Evolutionary conservation across 2,797 vertebrate species (phyloP).

Genomic region (Eidolon dupreanum): DNA sequence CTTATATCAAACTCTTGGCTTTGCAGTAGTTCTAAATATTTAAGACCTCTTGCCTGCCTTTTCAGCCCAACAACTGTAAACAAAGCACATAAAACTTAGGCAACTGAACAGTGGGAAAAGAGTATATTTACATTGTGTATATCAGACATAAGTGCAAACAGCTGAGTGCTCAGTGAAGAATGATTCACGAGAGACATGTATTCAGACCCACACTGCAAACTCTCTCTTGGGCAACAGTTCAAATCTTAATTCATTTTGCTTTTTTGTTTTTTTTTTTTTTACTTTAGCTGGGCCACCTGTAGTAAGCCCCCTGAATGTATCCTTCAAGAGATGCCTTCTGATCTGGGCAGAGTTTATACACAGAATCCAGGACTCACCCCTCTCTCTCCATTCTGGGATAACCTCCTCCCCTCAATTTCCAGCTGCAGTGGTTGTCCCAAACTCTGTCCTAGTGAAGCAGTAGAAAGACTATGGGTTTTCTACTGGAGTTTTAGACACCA

Average conservation of each 20-base stretch:
- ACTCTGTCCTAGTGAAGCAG: not conserved
- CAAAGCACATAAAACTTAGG: not conserved
- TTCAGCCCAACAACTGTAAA: conserved; percentile 21
- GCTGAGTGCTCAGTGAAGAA: not conserved
- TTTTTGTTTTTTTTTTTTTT: not conserved
- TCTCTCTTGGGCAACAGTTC: not conserved
- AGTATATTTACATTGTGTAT: not conserved
- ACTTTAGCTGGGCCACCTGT: not conserved
- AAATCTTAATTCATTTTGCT: not conserved
- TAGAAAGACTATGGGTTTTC: not conserved
- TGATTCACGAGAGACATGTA: conserved; percentile 59
- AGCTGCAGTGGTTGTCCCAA: not conserved
- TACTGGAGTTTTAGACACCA: not conserved
- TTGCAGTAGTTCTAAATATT: not conserved
- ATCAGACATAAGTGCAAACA: conserved; percentile 28
- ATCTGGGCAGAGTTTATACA: not conserved
- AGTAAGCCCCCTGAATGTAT: not conserved
- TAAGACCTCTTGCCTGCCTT: conserved; percentile 19
- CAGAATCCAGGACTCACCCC: not conserved
- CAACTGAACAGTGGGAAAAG: conserved; percentile 45
- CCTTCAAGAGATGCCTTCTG: not conserved
- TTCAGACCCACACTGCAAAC: conserved; percentile 23
- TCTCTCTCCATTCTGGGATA: not conserved
- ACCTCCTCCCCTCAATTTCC: not conserved
- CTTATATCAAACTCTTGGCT: not conserved